Base-by-base conservation (phyloP, 2,797 vertebrate species). In the Syngnathus acus region DNA sequence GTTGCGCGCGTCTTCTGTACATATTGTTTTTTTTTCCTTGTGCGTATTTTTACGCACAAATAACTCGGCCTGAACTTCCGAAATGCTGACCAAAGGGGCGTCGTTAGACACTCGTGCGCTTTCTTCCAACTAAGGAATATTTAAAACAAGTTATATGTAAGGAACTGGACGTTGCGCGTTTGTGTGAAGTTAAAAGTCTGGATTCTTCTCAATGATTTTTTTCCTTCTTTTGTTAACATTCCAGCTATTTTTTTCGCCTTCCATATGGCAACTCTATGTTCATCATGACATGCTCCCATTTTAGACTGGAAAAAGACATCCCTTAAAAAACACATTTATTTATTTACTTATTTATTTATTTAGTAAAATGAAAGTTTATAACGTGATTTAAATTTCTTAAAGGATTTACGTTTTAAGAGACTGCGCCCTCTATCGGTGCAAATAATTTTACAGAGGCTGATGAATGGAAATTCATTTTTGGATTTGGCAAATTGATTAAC, bases 31-130 rank as follows among this genome's bases (percentile, higher is more conserved):
- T 42, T 42, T 37, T 58, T 17, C 4, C 26, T 9, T 8, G n/a
- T 17, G 67, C 37, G 37, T 75, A 64, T 81, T 82, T 79, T 76
- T 70, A 74, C 62, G 32, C 61, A 62, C 65, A 62, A 10, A 8
- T 58, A 17, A 13, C 16, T 9, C 14, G 9, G 14, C 14, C 13
- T 17, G 14, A 57, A 57, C 26, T 32, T 32, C 26, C 53, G 72
- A 65, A 43, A 68, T 70, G 70, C 54, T 69, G 60, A 47, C 68
- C 73, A 87, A 87, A 87, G 86, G 84, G 87, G 85, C 86, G 87
- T 85, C 83, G 85, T 85, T 80, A 58, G 66, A n/a, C 62, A 17
- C 62, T 26, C 26, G 6, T 60, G 65, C 45, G 58, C 11, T 23
- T 43, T 59, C 59, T 57, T 37, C 9, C 1, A 32, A 13, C 13